Evolutionary conservation across 2,888 invertebrate species (phyloP), one percentile per base, ranked within the genome.

Genomic region (Oligia fasciuncula): DNA sequence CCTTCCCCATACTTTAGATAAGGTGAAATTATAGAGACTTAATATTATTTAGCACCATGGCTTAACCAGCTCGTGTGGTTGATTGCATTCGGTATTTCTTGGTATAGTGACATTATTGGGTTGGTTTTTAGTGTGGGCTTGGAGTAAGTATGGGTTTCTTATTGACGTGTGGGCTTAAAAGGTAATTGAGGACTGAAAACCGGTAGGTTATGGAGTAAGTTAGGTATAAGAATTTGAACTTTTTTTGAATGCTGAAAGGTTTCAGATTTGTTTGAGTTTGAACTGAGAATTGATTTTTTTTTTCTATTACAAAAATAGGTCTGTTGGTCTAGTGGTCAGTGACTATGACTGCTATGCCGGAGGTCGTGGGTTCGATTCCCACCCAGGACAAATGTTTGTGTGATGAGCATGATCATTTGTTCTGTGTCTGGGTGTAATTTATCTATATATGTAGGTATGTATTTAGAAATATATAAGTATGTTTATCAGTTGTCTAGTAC

Each of bases 11-110:
- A 65, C 63, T 88, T 85, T 85, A 91, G 93, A 93, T 93, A 94
- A 92, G 92, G 90, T 70, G 90, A 88, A 93, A 93, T 93, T 94
- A 92, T 93, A 93, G 91, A 88, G 90, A 92, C 91, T 92, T 92
- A 83, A 86, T 85, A 90, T 89, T 87, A 89, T 91, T 91, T 90
- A 91, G 85, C 62, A 77, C 82, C 67, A 6, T 43, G 60, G 29
- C 17, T 43, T 72, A 73, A 77, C 57, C 43, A 49, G 67, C 73
- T 68, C 17, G 69, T 81, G 71, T 80, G 77, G 74, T 79, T 82
- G 77, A 76, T 80, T 77, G 62, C 77, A 49, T 86, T 68, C 35
- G n/a, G 4, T 83, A 65, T 75, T 69, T 79, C 73, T 73, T 68
- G n/a, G 49, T 49, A 2, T 54, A 29, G 65, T 73, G 84, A 85